Percentiles rank a stretch among this genome's conserved stretches.
Evolutionary conservation across 2,797 vertebrate species (phyloP).

Genomic region (Chelon labrosus): DNA sequence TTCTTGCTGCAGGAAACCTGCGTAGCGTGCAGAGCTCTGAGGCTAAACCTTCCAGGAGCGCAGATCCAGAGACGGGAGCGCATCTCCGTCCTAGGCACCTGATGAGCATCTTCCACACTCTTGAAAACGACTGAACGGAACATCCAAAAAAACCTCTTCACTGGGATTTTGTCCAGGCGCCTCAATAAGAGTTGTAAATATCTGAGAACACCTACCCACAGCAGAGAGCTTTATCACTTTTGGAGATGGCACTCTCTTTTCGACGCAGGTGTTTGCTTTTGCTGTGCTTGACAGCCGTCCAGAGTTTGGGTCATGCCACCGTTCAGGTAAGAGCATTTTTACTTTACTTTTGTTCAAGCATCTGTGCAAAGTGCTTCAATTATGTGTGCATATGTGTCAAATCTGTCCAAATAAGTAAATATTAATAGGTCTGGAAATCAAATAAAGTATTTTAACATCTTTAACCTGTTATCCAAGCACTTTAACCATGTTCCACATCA

Average conservation of each 20-base stretch:
- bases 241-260: constrained; percentile 71
- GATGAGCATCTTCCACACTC: constrained; percentile 67
- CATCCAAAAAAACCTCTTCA: background rate
- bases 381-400: background rate
- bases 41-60: constrained; percentile 51
- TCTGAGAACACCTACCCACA: constrained; percentile 3
- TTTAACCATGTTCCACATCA: background rate
- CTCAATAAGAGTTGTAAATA: background rate
- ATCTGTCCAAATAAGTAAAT: background rate
- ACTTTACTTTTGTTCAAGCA: background rate
- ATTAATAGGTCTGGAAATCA: too few relatives aligned
- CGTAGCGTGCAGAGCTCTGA: constrained; percentile 58
- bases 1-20: constrained; percentile 59
- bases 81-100: constrained; percentile 71
- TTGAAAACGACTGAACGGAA: background rate
- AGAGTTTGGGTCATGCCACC: constrained; percentile 62
- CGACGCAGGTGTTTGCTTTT: constrained; percentile 78
- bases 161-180: background rate
- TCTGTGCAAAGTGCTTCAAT: background rate
- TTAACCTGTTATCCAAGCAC: too few relatives aligned
- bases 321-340: constrained; percentile 77
- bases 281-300: constrained; percentile 77
- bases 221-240: constrained; percentile 5
- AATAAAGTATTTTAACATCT: too few relatives aligned
- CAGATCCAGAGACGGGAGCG: constrained; percentile 47